Conservation (phyloP, 2,113 vertebrate species). For the Chaenogobius annularis region DNA sequence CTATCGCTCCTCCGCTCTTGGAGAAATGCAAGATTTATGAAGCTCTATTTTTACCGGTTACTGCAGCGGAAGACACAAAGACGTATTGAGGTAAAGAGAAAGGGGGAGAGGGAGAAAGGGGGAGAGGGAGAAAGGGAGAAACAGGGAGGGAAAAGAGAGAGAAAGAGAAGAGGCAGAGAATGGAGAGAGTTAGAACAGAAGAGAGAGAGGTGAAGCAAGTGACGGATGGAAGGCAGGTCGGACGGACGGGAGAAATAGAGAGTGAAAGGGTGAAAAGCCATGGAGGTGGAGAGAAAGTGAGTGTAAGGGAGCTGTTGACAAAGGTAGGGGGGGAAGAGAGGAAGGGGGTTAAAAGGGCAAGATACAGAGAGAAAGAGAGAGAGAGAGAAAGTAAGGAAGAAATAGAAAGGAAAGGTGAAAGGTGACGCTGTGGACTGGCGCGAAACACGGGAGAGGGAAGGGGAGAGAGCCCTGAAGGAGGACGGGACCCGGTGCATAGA, state of each 20-base stretch:
- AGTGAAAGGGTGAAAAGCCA: no score
- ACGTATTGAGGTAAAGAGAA: constrained; percentile 4
- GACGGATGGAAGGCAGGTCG: no score
- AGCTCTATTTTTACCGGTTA: constrained; percentile 84
- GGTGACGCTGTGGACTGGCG: constrained; percentile 42
- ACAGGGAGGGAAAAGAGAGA: background rate
- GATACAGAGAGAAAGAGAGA: background rate
- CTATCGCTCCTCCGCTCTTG: background rate
- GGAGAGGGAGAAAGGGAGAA: constrained; percentile 55
- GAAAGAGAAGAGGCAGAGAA: no score
- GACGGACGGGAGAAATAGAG: no score
- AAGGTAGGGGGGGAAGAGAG: background rate
- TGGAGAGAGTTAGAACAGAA: no score
- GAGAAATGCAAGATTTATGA: constrained; percentile 82
- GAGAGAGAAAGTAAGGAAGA: background rate
- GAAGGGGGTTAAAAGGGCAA: no score
- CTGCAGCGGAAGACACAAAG: constrained; percentile 46
- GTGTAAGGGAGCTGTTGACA: no score
- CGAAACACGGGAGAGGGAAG: constrained; percentile 39
- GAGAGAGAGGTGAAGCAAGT: no score
- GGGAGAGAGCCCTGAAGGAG: background rate
- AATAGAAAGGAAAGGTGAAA: background rate
- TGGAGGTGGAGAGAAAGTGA: no score
- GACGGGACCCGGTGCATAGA: constrained; percentile 32
- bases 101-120: constrained; percentile 22